phyloP scores from a whole-genome alignment of 2,888 invertebrate genomes.

The Calameuta filiformis region DNA sequence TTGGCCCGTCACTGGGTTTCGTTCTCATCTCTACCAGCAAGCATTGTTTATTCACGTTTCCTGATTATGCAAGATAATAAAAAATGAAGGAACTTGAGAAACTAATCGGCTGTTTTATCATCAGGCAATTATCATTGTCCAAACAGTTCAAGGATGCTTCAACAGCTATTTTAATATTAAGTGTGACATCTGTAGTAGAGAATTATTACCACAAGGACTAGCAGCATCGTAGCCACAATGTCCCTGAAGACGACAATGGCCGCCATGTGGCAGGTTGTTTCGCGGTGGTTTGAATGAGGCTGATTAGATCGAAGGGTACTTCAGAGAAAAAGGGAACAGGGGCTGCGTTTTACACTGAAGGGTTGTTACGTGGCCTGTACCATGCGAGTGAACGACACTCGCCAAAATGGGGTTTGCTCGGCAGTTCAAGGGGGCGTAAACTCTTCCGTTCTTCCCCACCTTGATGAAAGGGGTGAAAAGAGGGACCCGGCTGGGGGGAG shows the following conservation, averaged over 20 bases:
- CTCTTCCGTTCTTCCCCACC: neutral
- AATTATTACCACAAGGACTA: neutral
- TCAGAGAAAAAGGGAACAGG: conserved; percentile 25
- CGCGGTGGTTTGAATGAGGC: conserved; percentile 56
- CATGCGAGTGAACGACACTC: neutral
- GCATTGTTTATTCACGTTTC: neutral
- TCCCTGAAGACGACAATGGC: conserved; percentile 33
- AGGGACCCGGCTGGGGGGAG: conserved; percentile 22
- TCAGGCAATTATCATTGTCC: neutral
- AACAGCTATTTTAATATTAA: neutral
- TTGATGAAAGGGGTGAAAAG: conserved; percentile 4
- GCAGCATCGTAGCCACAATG: neutral
- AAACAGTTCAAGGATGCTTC: neutral
- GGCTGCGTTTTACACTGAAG: conserved; percentile 40
- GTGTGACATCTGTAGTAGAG: neutral
- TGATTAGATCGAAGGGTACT: conserved; percentile 58
- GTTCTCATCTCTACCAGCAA: neutral
- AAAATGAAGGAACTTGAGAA: neutral
- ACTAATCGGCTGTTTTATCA: neutral
- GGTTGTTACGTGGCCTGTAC: conserved; percentile 43
- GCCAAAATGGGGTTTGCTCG: neutral
- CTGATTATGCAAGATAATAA: neutral
- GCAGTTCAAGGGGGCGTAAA: neutral
- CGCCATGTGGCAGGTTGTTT: conserved; percentile 60
- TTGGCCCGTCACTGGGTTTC: neutral